Conservation (phyloP, 2,888 invertebrate genomes). For the Tinea semifulvella region DNA sequence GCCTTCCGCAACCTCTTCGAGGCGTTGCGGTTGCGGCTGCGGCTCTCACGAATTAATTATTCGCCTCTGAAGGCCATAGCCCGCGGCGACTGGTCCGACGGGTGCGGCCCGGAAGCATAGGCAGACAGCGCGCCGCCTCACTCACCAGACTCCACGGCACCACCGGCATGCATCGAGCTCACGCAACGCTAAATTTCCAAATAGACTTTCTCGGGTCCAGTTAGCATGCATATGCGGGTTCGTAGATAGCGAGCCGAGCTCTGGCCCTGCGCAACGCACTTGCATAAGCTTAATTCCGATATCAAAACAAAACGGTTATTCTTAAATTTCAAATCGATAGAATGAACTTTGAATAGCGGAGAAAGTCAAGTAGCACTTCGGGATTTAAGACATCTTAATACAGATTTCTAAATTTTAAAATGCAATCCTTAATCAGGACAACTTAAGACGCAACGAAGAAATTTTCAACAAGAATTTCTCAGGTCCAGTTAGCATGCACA, state of each 20-base stretch:
- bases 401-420: too few relatives aligned
- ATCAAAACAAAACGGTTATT: too few relatives aligned
- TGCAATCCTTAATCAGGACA: too few relatives aligned
- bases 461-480: conserved; percentile 63
- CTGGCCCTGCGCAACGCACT: too few relatives aligned
- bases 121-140: conserved; percentile 63
- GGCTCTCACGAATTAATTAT: conserved; percentile 59
- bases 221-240: conserved; percentile 33
- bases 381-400: too few relatives aligned
- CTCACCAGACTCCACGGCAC: conserved; percentile 59
- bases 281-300: too few relatives aligned
- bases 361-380: too few relatives aligned
- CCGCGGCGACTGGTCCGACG: conserved; percentile 64
- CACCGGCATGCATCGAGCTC: conserved; percentile 52
- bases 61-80: conserved; percentile 63
- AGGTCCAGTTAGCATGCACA: conserved; percentile 44
- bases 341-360: too few relatives aligned
- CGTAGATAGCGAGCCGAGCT: background rate
- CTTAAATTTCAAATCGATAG: too few relatives aligned
- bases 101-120: conserved; percentile 59
- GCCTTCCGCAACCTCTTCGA: conserved; percentile 59
- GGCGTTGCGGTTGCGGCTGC: conserved; percentile 32
- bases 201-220: conserved; percentile 59
- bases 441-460: conserved; percentile 58
- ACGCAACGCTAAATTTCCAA: conserved; percentile 60